Base-by-base conservation (phyloP, 1,140 invertebrate species). In the Drosophila ambigua region DNA sequence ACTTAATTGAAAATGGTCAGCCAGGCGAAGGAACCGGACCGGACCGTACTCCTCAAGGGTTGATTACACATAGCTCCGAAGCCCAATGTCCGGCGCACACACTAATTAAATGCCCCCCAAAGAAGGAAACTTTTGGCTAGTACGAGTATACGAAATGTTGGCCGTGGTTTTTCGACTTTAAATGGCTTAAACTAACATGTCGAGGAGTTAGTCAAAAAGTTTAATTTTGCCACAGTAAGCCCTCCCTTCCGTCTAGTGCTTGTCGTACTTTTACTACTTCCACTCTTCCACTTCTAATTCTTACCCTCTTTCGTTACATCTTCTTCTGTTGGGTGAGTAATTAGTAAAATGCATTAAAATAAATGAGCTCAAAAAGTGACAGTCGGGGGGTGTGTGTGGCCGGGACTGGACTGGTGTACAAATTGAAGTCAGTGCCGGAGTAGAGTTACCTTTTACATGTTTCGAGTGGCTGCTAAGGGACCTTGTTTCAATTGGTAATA, bases 331-430 rank as follows among this genome's bases (percentile, higher is more conserved):
- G 68, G 55, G 45, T 87, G 78, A 82, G 74, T 78, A 85, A 85
- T 85, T 85, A 87, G 82, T 62, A 60, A 85, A 85, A 87, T 87
- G 78, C 82, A 87, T 87, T 85, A 82, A 87, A 85, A 74, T 88
- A 87, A 85, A 87, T 75, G 74, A 82, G 74, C 68, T 77, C 50
- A 46, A 39, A 16, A 57, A 52, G 41, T 26, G 31, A 41, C 13
- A n/a, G 35, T 39, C 31, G 31, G 31, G 13, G 60, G 24, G n/a
- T 24, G 23, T 24, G 23, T 24, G 23, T 0, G 23, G 20, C 1
- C 20, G 0, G 9, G 9, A 45, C 11, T 4, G 9, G 9, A 45
- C 11, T 50, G 31, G 7, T 51, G 50, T 39, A 57, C 50, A 62
- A 55, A 44, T 51, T 60, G 41, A 46, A 63, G 71, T 55, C 46